These are phyloP conservation scores for Nipponia nippon DNA, from an alignment of 2,113 vertebrate genomes.

Conservation along the genomic window DNA sequence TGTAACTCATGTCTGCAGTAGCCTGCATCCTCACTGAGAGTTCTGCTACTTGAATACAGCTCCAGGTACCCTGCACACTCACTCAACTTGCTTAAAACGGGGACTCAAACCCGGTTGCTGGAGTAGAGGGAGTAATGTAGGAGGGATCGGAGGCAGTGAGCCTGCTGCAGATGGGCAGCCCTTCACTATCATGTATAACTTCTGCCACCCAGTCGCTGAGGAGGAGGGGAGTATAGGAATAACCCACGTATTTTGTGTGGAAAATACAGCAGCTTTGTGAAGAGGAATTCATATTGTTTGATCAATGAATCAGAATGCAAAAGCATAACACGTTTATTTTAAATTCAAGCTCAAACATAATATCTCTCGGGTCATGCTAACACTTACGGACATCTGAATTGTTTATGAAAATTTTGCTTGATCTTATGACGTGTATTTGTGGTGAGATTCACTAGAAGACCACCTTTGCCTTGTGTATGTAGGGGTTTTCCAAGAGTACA, in stretches of 20 bases:
- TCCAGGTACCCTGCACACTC: not conserved
- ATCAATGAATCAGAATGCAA: not conserved
- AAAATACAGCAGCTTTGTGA: not conserved
- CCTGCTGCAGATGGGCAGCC: not conserved
- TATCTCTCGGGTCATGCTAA: not conserved
- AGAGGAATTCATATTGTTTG: not conserved
- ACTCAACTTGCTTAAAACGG: not conserved
- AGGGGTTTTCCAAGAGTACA: not conserved
- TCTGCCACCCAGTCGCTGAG: not conserved
- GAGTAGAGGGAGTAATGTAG: accelerated
- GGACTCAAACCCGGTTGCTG: not conserved
- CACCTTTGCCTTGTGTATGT: not conserved
- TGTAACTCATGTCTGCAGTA: not conserved
- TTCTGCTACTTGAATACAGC: not conserved
- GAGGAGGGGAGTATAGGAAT: not conserved
- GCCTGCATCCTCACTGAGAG: not conserved
- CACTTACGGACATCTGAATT: accelerated
- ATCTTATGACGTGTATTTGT: not conserved
- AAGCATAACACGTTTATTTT: slow-evolving; percentile 25
- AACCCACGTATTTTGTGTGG: not conserved
- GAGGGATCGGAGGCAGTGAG: not conserved
- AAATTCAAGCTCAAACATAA: slow-evolving; percentile 2
- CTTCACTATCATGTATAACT: accelerated
- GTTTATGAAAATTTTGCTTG: not conserved
- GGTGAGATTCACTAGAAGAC: not conserved